Conservation (phyloP, 2,888 invertebrate species). For the Chaetogeoica ovagalla region DNA sequence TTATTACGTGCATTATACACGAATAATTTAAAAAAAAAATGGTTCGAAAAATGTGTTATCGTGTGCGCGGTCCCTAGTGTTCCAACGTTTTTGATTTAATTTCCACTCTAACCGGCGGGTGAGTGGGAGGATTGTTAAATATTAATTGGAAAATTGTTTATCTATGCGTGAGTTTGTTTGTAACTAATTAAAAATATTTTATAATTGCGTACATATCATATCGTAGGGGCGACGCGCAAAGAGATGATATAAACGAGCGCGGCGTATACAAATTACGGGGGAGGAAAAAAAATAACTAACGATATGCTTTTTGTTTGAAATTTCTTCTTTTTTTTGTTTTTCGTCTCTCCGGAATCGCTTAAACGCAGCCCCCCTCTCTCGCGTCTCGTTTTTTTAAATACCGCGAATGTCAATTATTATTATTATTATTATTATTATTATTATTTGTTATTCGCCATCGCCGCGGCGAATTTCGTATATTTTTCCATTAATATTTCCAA, state of each 20-base stretch:
- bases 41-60: neutral
- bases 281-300: neutral
- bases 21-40: neutral
- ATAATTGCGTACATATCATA: neutral
- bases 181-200: slow-evolving; percentile 25
- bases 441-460: too few species aligned
- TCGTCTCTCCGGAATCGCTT: too few species aligned
- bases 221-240: too few species aligned
- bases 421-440: too few species aligned
- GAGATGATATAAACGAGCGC: neutral
- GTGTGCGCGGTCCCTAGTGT: neutral
- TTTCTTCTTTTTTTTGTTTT: too few species aligned
- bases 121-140: neutral
- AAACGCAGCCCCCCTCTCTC: too few species aligned
- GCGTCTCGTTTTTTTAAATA: too few species aligned
- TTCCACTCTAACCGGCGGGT: neutral
- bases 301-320: too few species aligned
- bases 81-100: neutral
- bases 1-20: neutral
- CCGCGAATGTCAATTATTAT: too few species aligned
- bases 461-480: too few species aligned
- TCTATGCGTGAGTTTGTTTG: neutral
- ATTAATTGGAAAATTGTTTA: neutral
- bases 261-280: too few species aligned
- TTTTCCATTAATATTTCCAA: too few species aligned